Percentiles rank a stretch among this genome's conserved stretches.
These are phyloP conservation scores for Lithophane socia DNA, from an alignment of 2,888 invertebrate species.

Conservation along the genomic window DNA sequence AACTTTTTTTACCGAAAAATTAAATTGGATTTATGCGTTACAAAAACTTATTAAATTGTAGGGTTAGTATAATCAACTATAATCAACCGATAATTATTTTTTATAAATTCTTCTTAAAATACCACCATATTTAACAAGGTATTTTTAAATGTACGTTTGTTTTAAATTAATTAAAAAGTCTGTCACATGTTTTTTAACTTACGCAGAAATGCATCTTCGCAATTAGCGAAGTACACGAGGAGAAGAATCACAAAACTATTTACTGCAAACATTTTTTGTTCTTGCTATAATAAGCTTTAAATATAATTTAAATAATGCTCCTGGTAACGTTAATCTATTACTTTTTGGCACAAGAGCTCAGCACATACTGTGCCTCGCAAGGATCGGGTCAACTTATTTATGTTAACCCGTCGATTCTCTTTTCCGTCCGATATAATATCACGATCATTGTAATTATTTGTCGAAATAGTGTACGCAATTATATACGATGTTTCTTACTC, in stretches of 20 bases:
- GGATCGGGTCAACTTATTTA: slow-evolving; percentile 77
- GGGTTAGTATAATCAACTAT: not conserved
- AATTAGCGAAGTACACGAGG: slow-evolving; percentile 68
- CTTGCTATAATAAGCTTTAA: slow-evolving; percentile 8
- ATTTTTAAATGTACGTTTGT: not conserved
- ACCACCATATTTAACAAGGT: too few species aligned
- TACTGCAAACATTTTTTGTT: slow-evolving; percentile 72
- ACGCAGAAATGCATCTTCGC: slow-evolving; percentile 78
- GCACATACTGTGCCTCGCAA: slow-evolving; percentile 77
- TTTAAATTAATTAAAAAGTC: not conserved
- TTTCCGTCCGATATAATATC: slow-evolving; percentile 60
- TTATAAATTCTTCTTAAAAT: not conserved
- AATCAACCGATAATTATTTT: not conserved
- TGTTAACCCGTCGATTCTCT: slow-evolving; percentile 67
- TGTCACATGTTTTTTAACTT: slow-evolving; percentile 68
- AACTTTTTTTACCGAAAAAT: not conserved
- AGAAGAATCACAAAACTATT: slow-evolving; percentile 74
- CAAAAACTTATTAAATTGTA: not conserved
- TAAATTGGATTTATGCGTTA: not conserved
- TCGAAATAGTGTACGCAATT: slow-evolving; percentile 48
- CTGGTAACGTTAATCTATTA: slow-evolving; percentile 48
- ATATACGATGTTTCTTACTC: slow-evolving; percentile 35
- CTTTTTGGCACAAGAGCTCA: slow-evolving; percentile 75
- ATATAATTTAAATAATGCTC: slow-evolving; percentile 37
- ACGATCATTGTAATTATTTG: slow-evolving; percentile 54